Evolutionary conservation across 1,140 invertebrate genomes (phyloP).

Genomic region (Scylla paramamosain): DNA sequence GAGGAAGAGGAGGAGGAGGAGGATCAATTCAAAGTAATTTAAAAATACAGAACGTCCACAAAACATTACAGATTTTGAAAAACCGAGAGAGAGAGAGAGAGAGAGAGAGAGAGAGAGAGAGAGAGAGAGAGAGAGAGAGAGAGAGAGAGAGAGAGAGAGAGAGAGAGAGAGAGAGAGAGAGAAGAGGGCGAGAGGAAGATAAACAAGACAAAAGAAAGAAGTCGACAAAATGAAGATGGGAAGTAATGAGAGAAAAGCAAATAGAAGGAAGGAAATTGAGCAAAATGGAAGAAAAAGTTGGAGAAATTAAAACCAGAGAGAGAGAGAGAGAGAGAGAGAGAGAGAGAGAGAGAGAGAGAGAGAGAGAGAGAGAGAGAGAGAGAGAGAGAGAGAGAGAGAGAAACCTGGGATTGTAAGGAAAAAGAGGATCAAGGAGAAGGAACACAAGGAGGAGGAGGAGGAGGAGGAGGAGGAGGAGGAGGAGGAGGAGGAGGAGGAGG

Average conservation of each 20-base stretch:
- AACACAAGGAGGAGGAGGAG: not conserved
- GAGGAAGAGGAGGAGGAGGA: not conserved
- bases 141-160: not conserved
- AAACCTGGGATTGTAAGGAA: not conserved
- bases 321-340: not conserved
- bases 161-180: not conserved
- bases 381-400: no score
- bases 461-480: not conserved
- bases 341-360: not conserved
- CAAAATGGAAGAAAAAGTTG: not conserved
- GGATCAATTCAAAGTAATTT: not conserved
- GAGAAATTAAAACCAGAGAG: not conserved
- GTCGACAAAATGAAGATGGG: not conserved
- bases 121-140: constrained; percentile 37
- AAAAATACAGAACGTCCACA: not conserved
- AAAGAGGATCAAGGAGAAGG: not conserved
- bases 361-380: not conserved
- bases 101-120: constrained; percentile 30
- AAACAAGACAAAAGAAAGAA: constrained; percentile 6
- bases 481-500: not conserved
- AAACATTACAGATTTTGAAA: no score
- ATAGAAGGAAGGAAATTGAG: not conserved
- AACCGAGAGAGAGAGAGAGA: constrained; percentile 13
- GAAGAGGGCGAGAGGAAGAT: not conserved
- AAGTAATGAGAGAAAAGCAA: not conserved